A percentile compares a stretch with the other conserved stretches of the same genome.
Conservation (phyloP, 2,797 vertebrate genomes). For the Tadarida brasiliensis region DNA sequence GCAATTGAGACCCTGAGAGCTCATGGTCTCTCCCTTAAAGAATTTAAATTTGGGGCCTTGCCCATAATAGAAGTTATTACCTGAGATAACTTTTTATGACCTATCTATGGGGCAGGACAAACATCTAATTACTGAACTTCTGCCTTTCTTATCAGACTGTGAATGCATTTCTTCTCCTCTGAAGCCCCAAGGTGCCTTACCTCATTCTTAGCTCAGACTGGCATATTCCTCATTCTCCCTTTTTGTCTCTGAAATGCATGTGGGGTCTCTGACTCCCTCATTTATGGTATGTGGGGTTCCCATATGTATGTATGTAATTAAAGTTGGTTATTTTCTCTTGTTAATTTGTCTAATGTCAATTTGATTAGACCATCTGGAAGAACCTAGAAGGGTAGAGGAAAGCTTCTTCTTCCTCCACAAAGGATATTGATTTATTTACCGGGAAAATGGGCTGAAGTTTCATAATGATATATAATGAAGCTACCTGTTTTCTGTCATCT, state of each 20-base stretch:
- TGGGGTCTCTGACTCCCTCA: not conserved
- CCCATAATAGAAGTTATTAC: not conserved
- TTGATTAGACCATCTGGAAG: not conserved
- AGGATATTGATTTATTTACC: not conserved
- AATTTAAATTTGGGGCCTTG: not conserved
- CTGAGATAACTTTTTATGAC: not conserved
- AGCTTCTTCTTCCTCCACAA: not conserved
- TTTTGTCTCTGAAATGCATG: not conserved
- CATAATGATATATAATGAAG: not conserved
- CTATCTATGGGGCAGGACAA: not conserved
- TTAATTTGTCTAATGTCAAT: not conserved
- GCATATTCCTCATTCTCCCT: not conserved
- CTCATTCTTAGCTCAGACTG: not conserved
- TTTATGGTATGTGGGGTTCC: not conserved
- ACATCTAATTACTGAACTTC: not conserved
- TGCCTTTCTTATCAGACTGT: not conserved
- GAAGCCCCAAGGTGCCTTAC: not conserved
- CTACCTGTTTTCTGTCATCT: not conserved
- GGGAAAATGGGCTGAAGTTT: slow-evolving; percentile 11
- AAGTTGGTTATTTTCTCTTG: not conserved
- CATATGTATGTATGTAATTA: not conserved
- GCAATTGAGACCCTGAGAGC: not conserved
- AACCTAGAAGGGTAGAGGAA: not conserved
- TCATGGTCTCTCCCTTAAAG: not conserved
- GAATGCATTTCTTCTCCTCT: not conserved